A percentile compares a stretch with the other conserved stretches of the same genome.
phyloP scores from a whole-genome alignment of 2,113 vertebrate genomes.

The Burhinus oedicnemus region DNA sequence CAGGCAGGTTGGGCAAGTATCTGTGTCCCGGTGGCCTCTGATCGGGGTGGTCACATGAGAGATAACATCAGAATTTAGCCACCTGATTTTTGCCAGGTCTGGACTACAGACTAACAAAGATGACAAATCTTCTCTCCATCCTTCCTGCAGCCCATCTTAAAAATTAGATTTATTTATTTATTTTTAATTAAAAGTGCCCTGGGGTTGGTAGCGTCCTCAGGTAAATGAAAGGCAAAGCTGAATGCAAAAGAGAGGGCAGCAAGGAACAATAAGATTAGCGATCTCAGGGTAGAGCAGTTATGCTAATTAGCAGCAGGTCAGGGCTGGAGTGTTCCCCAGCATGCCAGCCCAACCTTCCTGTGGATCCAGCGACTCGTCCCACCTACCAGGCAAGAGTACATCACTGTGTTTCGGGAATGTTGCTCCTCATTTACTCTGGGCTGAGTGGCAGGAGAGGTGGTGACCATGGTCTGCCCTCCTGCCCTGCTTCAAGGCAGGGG shows the following conservation, averaged over 20 bases:
- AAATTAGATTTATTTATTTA: background rate
- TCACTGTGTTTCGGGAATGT: background rate
- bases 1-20: background rate
- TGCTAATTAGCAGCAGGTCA: background rate
- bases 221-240: background rate
- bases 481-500: background rate
- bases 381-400: background rate
- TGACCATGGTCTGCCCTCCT: background rate
- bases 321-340: background rate
- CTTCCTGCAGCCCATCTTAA: background rate
- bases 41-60: rapidly evolving
- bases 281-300: background rate
- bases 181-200: background rate
- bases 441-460: background rate
- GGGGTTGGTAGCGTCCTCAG: background rate
- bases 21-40: rapidly evolving
- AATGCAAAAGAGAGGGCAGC: background rate
- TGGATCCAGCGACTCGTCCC: rapidly evolving
- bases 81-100: background rate
- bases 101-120: background rate
- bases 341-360: background rate
- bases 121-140: background rate
- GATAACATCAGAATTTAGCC: background rate
- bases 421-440: background rate
- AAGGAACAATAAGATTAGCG: background rate